A percentile compares a stretch with the other conserved stretches of the same genome.
phyloP scores from a whole-genome alignment of 2,113 vertebrate genomes.

The Tiliqua scincoides region DNA sequence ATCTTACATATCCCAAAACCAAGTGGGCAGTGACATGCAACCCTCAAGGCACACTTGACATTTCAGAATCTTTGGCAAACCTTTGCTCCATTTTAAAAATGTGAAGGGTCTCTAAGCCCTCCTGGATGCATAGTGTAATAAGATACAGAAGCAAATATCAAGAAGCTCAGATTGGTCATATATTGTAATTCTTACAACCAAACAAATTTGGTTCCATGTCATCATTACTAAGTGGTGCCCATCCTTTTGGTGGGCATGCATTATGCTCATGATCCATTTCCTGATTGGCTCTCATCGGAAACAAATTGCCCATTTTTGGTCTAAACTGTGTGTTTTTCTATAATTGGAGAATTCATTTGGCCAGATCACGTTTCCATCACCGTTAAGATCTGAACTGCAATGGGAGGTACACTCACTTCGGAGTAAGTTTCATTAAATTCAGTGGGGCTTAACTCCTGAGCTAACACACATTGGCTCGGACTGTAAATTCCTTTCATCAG shows the following conservation, averaged over 20 bases:
- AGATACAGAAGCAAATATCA: not conserved
- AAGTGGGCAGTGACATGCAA: not conserved
- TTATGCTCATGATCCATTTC: not conserved
- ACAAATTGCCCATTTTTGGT: not conserved
- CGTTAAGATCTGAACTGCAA: not conserved
- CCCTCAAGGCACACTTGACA: slow-evolving; percentile 4
- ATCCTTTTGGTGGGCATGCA: not conserved
- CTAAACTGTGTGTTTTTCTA: not conserved
- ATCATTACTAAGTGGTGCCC: not conserved
- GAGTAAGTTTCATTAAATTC: not conserved
- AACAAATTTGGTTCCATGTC: not conserved
- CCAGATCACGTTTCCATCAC: not conserved
- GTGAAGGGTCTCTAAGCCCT: not conserved
- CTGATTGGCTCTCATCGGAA: not conserved
- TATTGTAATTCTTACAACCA: not conserved
- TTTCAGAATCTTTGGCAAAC: not conserved
- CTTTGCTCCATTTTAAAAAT: not conserved
- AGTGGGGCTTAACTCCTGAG: not conserved
- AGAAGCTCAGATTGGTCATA: not conserved
- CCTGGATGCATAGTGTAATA: not conserved
- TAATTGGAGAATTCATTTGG: not conserved
- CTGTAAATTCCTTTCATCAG: rapidly evolving
- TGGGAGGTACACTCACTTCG: not conserved
- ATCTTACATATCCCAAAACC: not conserved
- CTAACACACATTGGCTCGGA: not conserved